Evolutionary conservation across 2,797 vertebrate species (phyloP).

Genomic region (Clarias laeviceps): DNA sequence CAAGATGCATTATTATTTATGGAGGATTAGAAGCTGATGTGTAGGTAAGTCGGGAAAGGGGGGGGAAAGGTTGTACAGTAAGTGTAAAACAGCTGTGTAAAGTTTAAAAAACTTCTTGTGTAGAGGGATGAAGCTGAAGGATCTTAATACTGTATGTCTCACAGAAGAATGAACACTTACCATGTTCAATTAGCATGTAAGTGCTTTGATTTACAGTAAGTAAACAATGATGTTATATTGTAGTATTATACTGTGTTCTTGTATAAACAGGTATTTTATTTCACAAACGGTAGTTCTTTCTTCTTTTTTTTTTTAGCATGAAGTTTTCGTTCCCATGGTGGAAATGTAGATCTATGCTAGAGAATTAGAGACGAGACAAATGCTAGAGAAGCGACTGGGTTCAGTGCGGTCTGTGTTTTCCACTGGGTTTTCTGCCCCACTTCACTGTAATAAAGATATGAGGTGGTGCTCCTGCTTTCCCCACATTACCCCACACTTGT

Average conservation of each 20-base stretch:
- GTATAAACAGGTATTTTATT: background rate
- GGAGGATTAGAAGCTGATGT: background rate
- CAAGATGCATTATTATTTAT: background rate
- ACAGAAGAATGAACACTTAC: background rate
- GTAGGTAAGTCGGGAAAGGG: background rate
- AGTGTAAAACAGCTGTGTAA: no score
- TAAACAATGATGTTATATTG: background rate
- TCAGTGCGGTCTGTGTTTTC: slow-evolving; percentile 57
- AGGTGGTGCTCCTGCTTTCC: slow-evolving; percentile 41
- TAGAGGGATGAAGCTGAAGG: background rate
- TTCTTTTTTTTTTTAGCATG: background rate
- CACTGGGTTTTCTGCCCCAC: slow-evolving; percentile 78
- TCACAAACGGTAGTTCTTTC: background rate
- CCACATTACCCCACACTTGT: slow-evolving; percentile 9
- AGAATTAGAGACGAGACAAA: background rate
- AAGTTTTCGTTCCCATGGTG: background rate
- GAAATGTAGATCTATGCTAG: background rate
- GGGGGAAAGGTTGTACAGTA: background rate
- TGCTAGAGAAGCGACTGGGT: no score
- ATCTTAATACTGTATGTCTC: background rate
- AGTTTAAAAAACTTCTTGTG: no score
- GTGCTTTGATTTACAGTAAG: background rate
- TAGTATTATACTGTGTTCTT: background rate
- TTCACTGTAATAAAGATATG: slow-evolving; percentile 75
- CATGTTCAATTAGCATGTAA: background rate